Evolutionary conservation across 2,113 vertebrate species (phyloP).

Genomic region (Bombycilla garrulus): DNA sequence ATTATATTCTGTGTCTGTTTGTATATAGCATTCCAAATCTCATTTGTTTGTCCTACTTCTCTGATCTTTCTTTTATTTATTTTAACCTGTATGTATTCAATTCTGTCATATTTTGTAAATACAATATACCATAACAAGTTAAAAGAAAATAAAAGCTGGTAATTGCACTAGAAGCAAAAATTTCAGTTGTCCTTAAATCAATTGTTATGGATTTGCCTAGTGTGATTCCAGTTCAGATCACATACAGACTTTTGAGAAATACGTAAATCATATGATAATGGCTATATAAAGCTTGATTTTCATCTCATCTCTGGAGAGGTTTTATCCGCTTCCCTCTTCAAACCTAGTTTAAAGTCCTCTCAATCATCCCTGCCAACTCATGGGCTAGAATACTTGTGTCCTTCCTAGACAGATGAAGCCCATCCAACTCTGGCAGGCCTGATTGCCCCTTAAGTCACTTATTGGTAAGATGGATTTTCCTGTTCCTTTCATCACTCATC

Average conservation of each 20-base stretch:
- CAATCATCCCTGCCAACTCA: neutral
- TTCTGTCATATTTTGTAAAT: neutral
- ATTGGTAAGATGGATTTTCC: fast-evolving
- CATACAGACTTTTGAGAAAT: neutral
- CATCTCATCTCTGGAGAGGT: neutral
- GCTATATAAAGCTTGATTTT: neutral
- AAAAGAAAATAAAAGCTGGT: neutral
- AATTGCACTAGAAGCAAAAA: neutral
- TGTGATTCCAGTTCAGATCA: neutral
- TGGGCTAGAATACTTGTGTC: neutral
- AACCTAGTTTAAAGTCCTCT: neutral
- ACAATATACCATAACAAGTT: neutral
- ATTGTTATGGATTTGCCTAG: neutral
- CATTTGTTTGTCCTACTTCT: neutral
- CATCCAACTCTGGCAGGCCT: neutral
- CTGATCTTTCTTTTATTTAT: neutral
- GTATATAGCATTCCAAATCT: neutral
- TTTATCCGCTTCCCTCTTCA: neutral
- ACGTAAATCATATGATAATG: neutral
- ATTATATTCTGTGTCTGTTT: neutral
- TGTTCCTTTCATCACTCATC: neutral
- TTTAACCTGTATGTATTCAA: neutral
- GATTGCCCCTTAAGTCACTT: neutral
- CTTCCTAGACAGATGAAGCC: neutral
- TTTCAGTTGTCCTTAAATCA: neutral